Conservation (phyloP, 1,140 invertebrate species). For the Brachionus manjavacas region DNA sequence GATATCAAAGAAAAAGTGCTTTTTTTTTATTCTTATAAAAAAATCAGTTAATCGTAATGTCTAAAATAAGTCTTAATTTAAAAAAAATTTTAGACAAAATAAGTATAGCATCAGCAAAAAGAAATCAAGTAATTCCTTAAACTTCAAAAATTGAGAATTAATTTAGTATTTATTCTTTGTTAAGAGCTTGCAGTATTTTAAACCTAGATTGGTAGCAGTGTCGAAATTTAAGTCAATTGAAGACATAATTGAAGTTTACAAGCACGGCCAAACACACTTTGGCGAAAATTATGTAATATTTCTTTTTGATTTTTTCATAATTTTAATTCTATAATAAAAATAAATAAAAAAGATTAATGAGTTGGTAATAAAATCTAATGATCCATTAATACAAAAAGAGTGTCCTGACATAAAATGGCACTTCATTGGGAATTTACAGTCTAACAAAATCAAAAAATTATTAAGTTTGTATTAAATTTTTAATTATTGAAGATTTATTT, state of each 20-base stretch:
- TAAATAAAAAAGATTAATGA: slow-evolving; percentile 65
- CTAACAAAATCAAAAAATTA: slow-evolving; percentile 70
- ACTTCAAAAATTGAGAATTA: neutral
- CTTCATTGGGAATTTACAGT: slow-evolving; percentile 90
- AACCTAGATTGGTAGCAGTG: slow-evolving; percentile 70
- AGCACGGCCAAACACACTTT: slow-evolving; percentile 80
- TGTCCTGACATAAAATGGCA: slow-evolving; percentile 93
- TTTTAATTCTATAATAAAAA: too few relatives aligned
- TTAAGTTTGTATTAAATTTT: neutral
- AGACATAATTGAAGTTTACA: slow-evolving; percentile 75
- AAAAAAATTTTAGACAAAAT: neutral
- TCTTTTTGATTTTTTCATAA: neutral
- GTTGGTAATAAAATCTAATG: slow-evolving; percentile 72
- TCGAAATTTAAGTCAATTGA: slow-evolving; percentile 79
- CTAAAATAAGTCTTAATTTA: neutral
- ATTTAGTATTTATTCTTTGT: neutral
- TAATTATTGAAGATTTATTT: neutral
- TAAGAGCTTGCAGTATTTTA: neutral
- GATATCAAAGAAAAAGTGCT: neutral
- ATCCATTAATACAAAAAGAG: slow-evolving; percentile 68
- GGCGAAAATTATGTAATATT: slow-evolving; percentile 83
- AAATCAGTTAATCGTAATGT: neutral
- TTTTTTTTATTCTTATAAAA: neutral
- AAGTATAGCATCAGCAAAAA: neutral
- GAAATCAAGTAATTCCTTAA: neutral